Evolutionary conservation across 2,888 invertebrate species (phyloP), one percentile per base, ranked within the genome.

Genomic region (Epinotia brunnichana): DNA sequence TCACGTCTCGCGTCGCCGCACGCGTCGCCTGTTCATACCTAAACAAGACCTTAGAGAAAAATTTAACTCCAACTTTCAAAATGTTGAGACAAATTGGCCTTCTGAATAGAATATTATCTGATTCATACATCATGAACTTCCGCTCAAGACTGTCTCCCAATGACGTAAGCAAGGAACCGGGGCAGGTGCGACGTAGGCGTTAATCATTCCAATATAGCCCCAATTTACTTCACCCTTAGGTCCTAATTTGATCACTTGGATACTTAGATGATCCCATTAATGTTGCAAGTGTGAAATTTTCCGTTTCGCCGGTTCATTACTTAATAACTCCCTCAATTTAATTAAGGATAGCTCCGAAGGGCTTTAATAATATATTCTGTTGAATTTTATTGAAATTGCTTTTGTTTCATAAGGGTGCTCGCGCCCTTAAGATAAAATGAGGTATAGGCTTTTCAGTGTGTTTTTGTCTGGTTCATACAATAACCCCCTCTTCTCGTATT

Each of bases 261-360:
- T 66, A n/a, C n/a, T n/a, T n/a, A 60, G 15, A 66, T 64, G 24
- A 41, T 7, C 60, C 53, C 19, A 72, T 72, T 72, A 72, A 68
- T 61, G 56, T 72, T 68, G 67, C 39, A 72, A 68, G 67, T 62
- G 72, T 61, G 62, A 68, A 71, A 68, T 61, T 68, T 72, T 59
- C 57, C 61, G 67, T 57, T 67, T 48, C 61, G 17, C 35, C 39
- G 60, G 39, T 67, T 66, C 41, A 41, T 66, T 54, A 72, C 57
- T 68, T 44, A 62, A 56, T 68, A 62, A 39, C 29, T 60, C 35
- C n/a, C 41, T 53, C 17, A 17, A 62, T 68, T 72, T 72, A 72
- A 72, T 72, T 72, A 72, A 62, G 56, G 67, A 66, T 51, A 53
- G 35, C 19, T 62, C 62, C 41, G 41, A 66, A 57, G 62, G 48